Conservation (phyloP, 1,140 invertebrate species). For the Polyergus mexicanus region DNA sequence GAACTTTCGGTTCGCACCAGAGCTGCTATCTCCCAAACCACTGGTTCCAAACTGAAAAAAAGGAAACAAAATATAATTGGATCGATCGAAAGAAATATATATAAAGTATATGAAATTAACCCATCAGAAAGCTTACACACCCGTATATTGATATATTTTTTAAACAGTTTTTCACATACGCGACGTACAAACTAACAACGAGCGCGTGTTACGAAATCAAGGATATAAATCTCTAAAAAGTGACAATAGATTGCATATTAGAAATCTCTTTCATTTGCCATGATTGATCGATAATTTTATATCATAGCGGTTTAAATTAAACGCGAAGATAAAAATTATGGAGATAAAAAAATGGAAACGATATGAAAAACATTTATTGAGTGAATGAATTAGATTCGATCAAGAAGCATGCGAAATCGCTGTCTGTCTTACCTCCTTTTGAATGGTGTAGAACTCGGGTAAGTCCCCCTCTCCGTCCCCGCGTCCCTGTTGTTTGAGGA, state of each 20-base stretch:
- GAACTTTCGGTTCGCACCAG: slow-evolving; percentile 87
- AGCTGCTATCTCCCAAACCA: slow-evolving; percentile 86
- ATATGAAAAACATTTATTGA: not conserved
- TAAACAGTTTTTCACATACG: not conserved
- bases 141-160: not conserved
- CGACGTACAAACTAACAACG: not conserved
- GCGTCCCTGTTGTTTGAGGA: slow-evolving; percentile 91
- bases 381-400: slow-evolving; percentile 19
- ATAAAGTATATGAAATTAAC: slow-evolving; percentile 18
- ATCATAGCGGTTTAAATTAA: not conserved
- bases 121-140: not conserved
- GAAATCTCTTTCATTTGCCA: not conserved
- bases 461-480: slow-evolving; percentile 87
- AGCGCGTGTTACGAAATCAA: slow-evolving; percentile 14
- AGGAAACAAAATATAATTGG: slow-evolving; percentile 58
- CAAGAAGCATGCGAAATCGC: not conserved
- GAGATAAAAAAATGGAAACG: not conserved
- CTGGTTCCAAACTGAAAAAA: slow-evolving; percentile 85
- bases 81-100: slow-evolving; percentile 20
- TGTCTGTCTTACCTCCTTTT: slow-evolving; percentile 89
- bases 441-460: slow-evolving; percentile 91
- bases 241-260: not conserved
- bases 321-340: not conserved
- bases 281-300: not conserved
- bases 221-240: not conserved